Evolutionary conservation across 1,140 invertebrate genomes (phyloP).

Genomic region (Sminthurides bifidus): DNA sequence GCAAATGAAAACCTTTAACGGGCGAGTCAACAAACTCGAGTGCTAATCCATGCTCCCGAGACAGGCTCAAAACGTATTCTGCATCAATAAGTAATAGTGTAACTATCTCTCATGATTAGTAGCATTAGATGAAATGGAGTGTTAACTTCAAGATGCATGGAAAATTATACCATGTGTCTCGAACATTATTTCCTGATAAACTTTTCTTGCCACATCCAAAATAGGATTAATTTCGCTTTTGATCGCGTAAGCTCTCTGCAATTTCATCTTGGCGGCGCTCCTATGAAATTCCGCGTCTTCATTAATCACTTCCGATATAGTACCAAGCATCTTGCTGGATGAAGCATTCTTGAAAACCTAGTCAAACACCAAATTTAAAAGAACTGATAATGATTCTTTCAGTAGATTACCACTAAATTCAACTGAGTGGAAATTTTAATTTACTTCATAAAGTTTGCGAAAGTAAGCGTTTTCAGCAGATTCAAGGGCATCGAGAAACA

Average conservation of each 20-base stretch:
- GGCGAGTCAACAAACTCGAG: conserved; percentile 53
- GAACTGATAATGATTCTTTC: background rate
- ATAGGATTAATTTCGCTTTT: conserved; percentile 58
- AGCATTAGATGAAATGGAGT: too few relatives aligned
- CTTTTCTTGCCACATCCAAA: conserved; percentile 62
- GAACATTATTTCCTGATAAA: conserved; percentile 61
- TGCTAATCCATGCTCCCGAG: conserved; percentile 49
- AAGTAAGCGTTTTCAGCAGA: conserved; percentile 48
- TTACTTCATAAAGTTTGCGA: conserved; percentile 47
- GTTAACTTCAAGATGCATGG: conserved; percentile 4
- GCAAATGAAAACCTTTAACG: conserved; percentile 62
- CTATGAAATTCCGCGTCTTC: conserved; percentile 56
- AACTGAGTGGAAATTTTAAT: background rate
- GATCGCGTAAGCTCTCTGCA: conserved; percentile 74
- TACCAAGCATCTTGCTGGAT: too few relatives aligned
- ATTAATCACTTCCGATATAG: too few relatives aligned
- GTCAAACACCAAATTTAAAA: conserved; percentile 1
- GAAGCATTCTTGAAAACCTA: conserved; percentile 45
- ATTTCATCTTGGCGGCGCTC: conserved; percentile 50
- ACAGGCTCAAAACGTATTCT: conserved; percentile 51
- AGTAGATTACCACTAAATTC: background rate
- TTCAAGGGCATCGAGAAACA: conserved; percentile 48
- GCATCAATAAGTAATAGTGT: too few relatives aligned
- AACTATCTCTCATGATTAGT: too few relatives aligned
- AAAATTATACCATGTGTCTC: conserved; percentile 16